Base-by-base conservation (phyloP, 2,113 vertebrate species). In the Ctenodactylus gundi region DNA sequence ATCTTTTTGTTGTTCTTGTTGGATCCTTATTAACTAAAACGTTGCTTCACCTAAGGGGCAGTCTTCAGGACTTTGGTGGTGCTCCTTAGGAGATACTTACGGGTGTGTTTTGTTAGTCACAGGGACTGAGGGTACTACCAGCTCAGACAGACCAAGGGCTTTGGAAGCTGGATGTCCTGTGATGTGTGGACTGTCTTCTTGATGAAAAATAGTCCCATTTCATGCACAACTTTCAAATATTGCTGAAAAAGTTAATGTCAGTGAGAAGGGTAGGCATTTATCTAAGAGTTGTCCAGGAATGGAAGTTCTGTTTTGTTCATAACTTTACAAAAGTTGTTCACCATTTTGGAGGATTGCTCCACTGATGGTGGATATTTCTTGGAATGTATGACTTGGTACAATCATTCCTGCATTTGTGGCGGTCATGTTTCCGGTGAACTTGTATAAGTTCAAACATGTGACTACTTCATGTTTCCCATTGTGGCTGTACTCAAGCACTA, bases 11-110 rank as follows among this genome's bases (percentile, higher is more conserved):
- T 60, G 23, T 91, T 90, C 84, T 62, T 44, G 68, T 34, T 90
- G 81, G 13, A 18, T 86, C n/a, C 91, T 15, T 90, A 73, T 58
- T 94, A 92, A 90, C 29, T 64, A 82, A 75, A 89, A 95, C 39
- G 36, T 73, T 53, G n/a, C 51, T 49, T 89, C 60, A 72, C 55
- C 58, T 72, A 51, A 87, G 75, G 25, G 49, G 18, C 17, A 17
- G 51, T n/a, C 65, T 10, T 91, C 72, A 93, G 41, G 8, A 67
- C 17, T n/a, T n/a, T 55, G 51, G 64, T 65, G 49, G 3, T 44
- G 14, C 57, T 88, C 36, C 18, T 20, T 53, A 75, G 46, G 27
- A 9, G 29, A 44, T 89, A 82, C 58, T 36, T 82, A 39, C 23
- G 39, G 46, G 6, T 85, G 15, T 4, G n/a, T 75, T 91, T 88